Percentiles rank a stretch among this genome's conserved stretches.
phyloP scores from a whole-genome alignment of 1,140 invertebrate genomes.

The Drosophila tristis region DNA sequence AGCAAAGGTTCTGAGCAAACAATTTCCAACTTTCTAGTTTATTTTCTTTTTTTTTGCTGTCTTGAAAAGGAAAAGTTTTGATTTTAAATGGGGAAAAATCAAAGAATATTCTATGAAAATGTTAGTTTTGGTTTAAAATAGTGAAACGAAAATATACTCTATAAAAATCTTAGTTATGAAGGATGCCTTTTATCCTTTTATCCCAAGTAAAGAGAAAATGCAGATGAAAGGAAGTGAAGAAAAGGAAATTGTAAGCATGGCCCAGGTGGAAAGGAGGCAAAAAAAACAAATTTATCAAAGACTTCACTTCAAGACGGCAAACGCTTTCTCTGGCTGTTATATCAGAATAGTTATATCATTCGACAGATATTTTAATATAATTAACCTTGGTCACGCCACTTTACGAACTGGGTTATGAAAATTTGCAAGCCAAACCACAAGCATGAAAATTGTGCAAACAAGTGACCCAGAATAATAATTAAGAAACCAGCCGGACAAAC shows the following conservation, averaged over 20 bases:
- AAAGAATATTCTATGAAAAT: conserved; percentile 5
- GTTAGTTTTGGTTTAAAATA: conserved; percentile 7
- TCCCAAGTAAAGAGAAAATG: too few species aligned
- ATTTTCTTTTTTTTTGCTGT: neutral
- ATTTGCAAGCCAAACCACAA: conserved; percentile 53
- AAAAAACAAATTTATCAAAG: too few species aligned
- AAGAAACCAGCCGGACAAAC: conserved; percentile 31
- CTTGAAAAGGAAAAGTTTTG: conserved; percentile 29
- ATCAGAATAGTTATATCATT: conserved; percentile 42
- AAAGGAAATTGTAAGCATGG: too few species aligned
- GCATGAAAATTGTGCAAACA: conserved; percentile 44
- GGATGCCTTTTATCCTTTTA: too few species aligned
- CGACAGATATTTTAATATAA: conserved; percentile 64
- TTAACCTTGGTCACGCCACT: conserved; percentile 76
- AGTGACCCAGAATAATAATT: conserved; percentile 57
- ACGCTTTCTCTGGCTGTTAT: conserved; percentile 12
- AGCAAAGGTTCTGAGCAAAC: conserved; percentile 54
- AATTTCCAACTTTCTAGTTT: conserved; percentile 33
- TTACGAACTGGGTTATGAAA: conserved; percentile 67
- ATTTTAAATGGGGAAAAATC: neutral
- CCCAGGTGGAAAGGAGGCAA: too few species aligned
- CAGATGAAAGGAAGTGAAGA: too few species aligned
- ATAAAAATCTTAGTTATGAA: conserved; percentile 6
- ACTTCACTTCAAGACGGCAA: too few species aligned
- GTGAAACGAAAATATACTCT: conserved; percentile 7